Conservation (phyloP, 1,140 invertebrate species). For the Mamestra configurata region DNA sequence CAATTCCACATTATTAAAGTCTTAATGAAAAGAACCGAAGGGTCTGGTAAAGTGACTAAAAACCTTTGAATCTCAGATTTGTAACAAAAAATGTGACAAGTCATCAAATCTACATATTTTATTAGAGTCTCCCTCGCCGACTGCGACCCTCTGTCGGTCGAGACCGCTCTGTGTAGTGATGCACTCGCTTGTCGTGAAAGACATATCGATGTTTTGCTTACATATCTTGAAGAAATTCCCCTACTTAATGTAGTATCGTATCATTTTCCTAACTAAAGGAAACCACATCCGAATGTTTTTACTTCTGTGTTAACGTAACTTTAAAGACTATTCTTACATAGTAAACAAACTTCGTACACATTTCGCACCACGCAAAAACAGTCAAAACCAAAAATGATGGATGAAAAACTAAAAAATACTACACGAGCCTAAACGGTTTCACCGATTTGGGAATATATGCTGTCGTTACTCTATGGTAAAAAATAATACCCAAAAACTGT, state of each 20-base stretch:
- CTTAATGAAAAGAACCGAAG: constrained; percentile 76
- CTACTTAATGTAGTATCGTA: too few relatives aligned
- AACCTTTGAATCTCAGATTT: constrained; percentile 85
- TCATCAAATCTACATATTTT: constrained; percentile 88
- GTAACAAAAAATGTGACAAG: constrained; percentile 87
- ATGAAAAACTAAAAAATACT: constrained; percentile 8
- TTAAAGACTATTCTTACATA: background rate
- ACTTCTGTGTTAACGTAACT: background rate
- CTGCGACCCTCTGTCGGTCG: constrained; percentile 79
- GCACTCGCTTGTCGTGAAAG: constrained; percentile 47
- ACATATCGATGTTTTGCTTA: constrained; percentile 52
- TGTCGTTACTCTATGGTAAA: constrained; percentile 24
- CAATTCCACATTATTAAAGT: constrained; percentile 63
- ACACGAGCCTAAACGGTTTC: constrained; percentile 10
- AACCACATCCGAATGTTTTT: background rate
- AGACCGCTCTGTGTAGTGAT: constrained; percentile 69
- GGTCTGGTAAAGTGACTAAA: constrained; percentile 72
- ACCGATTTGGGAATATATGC: constrained; percentile 16
- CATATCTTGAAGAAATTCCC: background rate
- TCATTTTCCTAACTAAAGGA: too few relatives aligned
- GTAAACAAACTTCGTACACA: too few relatives aligned
- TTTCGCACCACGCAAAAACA: background rate
- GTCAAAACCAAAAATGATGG: constrained; percentile 2
- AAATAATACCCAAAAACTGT: constrained; percentile 14
- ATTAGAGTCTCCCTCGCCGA: constrained; percentile 81